A percentile compares a stretch with the other conserved stretches of the same genome.
These are phyloP conservation scores for Philotrypesis tridentata DNA, from an alignment of 1,140 invertebrate genomes.

Conservation along the genomic window DNA sequence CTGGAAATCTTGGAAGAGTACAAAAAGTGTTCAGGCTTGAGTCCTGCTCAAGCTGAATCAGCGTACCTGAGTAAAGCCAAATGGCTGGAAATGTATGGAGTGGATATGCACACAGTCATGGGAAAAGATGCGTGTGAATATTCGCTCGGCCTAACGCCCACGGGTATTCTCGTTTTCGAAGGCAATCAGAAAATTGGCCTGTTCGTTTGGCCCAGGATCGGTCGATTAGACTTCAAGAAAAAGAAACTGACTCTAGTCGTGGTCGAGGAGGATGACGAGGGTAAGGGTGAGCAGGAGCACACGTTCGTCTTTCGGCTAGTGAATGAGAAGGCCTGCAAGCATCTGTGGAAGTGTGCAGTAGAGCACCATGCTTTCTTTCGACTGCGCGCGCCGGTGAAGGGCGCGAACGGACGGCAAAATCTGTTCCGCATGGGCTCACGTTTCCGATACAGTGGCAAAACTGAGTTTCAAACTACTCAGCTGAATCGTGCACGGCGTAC, in stretches of 20 bases:
- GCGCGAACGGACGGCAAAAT: slow-evolving; percentile 91
- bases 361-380: slow-evolving; percentile 99
- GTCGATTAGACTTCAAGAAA: slow-evolving; percentile 95
- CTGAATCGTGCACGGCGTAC: slow-evolving; percentile 90
- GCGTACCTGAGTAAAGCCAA: slow-evolving; percentile 95
- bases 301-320: slow-evolving; percentile 88
- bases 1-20: slow-evolving; percentile 92
- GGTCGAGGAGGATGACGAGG: slow-evolving; percentile 97
- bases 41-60: slow-evolving; percentile 93
- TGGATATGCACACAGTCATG: slow-evolving; percentile 95
- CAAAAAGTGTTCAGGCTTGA: slow-evolving; percentile 86
- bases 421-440: slow-evolving; percentile 98
- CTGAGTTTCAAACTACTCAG: slow-evolving; percentile 96
- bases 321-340: slow-evolving; percentile 98
- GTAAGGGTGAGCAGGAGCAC: slow-evolving; percentile 89
- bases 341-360: slow-evolving; percentile 99
- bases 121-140: slow-evolving; percentile 98
- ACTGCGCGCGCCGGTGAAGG: slow-evolving; percentile 91
- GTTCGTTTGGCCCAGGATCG: slow-evolving; percentile 98
- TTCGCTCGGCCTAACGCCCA: slow-evolving; percentile 96
- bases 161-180: slow-evolving; percentile 97
- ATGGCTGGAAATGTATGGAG: slow-evolving; percentile 97
- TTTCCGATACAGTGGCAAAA: slow-evolving; percentile 95
- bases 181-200: slow-evolving; percentile 96
- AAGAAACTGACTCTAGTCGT: slow-evolving; percentile 96